Evolutionary conservation across 2,888 invertebrate species (phyloP), one percentile per base, ranked within the genome.

Genomic region (Dryobota labecula): DNA sequence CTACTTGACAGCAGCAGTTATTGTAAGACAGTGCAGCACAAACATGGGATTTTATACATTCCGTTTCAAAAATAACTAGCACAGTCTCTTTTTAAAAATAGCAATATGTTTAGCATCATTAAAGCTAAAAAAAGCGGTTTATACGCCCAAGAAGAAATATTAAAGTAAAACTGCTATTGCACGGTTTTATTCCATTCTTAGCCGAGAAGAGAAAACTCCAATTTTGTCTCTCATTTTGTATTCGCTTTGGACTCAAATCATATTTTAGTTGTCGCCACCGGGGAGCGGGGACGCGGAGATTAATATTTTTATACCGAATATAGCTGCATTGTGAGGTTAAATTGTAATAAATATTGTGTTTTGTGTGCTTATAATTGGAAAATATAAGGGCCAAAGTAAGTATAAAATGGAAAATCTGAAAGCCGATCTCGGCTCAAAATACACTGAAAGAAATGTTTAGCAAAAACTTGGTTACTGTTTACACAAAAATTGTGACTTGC

Each of bases 191-290:
- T 89, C 88, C 84, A 86, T 90, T 91, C 86, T 90, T 89, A 87
- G 83, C 77, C 84, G 84, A 85, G 85, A 85, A 87, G 85, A 86
- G 88, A 88, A 89, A 90, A 89, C 88, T 91, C 87, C 91, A 91
- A 92, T 92, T 92, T 92, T 83, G 87, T 89, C 86, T 88, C 90
- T 90, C 90, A 90, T 92, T 92, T 90, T 91, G 89, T 86, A 92
- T 92, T 91, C 90, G 88, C 89, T 89, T 89, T 90, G 85, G 86
- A 88, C 89, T 89, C 86, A 87, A 90, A 90, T 91, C 88, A 91
- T 92, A 92, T 92, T 92, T 91, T 90, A 90, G 88, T 89, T 89
- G 90, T 87, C 89, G 85, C 88, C 83, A 80, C 80, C 51, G 73
- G 84, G 78, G 76, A 79, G 68, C 75, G 43, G 49, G 71, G 57